Evolutionary conservation across 2,888 invertebrate species (phyloP).

Genomic region (Schizotus pectinicornis): DNA sequence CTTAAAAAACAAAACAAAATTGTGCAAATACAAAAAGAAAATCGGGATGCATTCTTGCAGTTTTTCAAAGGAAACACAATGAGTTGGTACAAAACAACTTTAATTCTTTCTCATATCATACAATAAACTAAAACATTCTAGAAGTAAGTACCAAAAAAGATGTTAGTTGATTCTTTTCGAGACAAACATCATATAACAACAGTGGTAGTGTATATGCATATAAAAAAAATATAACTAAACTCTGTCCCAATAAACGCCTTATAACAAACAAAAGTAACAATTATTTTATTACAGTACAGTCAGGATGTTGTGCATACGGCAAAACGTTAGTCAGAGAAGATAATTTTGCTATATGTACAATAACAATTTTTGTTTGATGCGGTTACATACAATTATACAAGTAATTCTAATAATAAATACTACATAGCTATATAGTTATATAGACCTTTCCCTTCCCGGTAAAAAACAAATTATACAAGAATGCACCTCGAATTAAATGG

Average conservation of each 20-base stretch:
- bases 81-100: conserved; percentile 38
- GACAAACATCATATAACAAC: conserved; percentile 23
- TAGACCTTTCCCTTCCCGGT: conserved; percentile 9
- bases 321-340: conserved; percentile 33
- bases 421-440: conserved; percentile 26
- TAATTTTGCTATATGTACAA: conserved; percentile 44
- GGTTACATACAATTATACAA: conserved; percentile 24
- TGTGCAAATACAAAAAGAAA: conserved; percentile 28
- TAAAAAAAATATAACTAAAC: conserved; percentile 35
- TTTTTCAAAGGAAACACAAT: conserved; percentile 37
- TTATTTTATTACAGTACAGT: conserved; percentile 22
- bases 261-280: conserved; percentile 25
- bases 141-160: conserved; percentile 31
- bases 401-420: conserved; percentile 37
- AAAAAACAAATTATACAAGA: conserved; percentile 39
- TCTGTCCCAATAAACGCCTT: conserved; percentile 32
- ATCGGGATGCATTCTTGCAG: conserved; percentile 58
- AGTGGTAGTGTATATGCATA: conserved; percentile 27
- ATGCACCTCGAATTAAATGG: conserved; percentile 43
- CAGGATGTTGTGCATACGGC: conserved; percentile 40
- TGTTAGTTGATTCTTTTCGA: conserved; percentile 8
- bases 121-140: conserved; percentile 30
- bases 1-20: conserved; percentile 35
- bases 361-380: conserved; percentile 30
- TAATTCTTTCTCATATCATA: conserved; percentile 35